phyloP scores from a whole-genome alignment of 2,888 invertebrate genomes.

The Scaeva pyrastri region DNA sequence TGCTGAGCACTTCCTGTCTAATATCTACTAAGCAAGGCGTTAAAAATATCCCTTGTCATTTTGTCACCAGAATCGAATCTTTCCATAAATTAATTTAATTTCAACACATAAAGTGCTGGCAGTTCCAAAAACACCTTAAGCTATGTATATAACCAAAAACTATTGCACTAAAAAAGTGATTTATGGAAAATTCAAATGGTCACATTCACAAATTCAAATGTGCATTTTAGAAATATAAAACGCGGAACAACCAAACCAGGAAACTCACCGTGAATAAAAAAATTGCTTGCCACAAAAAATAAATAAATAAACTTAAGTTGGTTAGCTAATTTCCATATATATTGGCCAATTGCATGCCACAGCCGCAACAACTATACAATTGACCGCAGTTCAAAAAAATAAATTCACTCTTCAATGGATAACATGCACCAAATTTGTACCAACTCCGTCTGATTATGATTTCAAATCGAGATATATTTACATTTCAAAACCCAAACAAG shows the following conservation, averaged over 20 bases:
- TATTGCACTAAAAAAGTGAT: not conserved
- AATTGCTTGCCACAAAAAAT: not conserved
- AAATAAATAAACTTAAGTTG: constrained; percentile 17
- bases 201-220: not conserved
- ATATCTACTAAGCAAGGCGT: not conserved
- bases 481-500: constrained; percentile 31
- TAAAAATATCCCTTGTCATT: not conserved
- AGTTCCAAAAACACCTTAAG: not conserved
- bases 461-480: constrained; percentile 60
- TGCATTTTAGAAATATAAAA: not conserved
- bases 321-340: constrained; percentile 61
- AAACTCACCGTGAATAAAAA: constrained; percentile 32
- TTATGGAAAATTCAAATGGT: not conserved
- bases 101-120: not conserved
- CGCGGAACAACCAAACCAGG: constrained; percentile 38
- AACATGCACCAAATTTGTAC: constrained; percentile 73
- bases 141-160: not conserved
- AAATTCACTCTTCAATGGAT: constrained; percentile 49
- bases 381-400: constrained; percentile 23
- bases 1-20: too few relatives aligned
- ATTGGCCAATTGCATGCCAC: constrained; percentile 67
- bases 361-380: not conserved
- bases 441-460: constrained; percentile 66
- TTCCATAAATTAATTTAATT: not conserved
- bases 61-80: not conserved